These are phyloP conservation scores for Xestia xanthographa DNA, from an alignment of 2,888 invertebrate genomes.

Conservation along the genomic window DNA sequence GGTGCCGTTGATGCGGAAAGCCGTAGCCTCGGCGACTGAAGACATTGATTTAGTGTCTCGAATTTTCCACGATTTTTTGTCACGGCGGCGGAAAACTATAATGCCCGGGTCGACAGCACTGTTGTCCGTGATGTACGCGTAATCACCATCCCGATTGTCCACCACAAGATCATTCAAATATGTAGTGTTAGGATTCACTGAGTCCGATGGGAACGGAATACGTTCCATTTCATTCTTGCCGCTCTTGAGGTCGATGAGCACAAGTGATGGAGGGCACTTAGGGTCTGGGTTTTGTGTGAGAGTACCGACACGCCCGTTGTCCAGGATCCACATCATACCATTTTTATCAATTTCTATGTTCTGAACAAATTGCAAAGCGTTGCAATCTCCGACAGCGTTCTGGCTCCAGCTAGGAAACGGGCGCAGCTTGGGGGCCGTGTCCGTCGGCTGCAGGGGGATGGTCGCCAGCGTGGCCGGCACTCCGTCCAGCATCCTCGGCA, in stretches of 20 bases:
- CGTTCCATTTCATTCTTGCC: slow-evolving; percentile 89
- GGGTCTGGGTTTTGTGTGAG: slow-evolving; percentile 88
- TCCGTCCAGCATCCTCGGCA: slow-evolving; percentile 93
- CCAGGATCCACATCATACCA: slow-evolving; percentile 93
- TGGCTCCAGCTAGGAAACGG: slow-evolving; percentile 94
- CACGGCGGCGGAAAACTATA: slow-evolving; percentile 92
- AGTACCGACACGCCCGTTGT: slow-evolving; percentile 92
- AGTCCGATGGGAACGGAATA: slow-evolving; percentile 91
- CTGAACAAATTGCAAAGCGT: slow-evolving; percentile 93
- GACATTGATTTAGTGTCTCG: slow-evolving; percentile 92
- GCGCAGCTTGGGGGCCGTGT: slow-evolving; percentile 90
- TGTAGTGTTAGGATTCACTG: slow-evolving; percentile 90
- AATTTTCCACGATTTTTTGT: slow-evolving; percentile 93
- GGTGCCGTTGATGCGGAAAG: slow-evolving; percentile 91
- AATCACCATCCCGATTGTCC: slow-evolving; percentile 92
- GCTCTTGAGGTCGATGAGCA: slow-evolving; percentile 92
- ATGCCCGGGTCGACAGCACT: slow-evolving; percentile 93
- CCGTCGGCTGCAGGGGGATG: slow-evolving; percentile 83
- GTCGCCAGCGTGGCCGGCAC: slow-evolving; percentile 93
- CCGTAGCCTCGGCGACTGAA: slow-evolving; percentile 90
- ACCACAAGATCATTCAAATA: slow-evolving; percentile 94
- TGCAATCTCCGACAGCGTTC: slow-evolving; percentile 92
- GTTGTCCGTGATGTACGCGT: slow-evolving; percentile 94
- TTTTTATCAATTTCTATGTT: slow-evolving; percentile 93
- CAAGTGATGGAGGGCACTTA: slow-evolving; percentile 92